Evolutionary conservation across 2,797 vertebrate species (phyloP).

Genomic region (Nasua narica): DNA sequence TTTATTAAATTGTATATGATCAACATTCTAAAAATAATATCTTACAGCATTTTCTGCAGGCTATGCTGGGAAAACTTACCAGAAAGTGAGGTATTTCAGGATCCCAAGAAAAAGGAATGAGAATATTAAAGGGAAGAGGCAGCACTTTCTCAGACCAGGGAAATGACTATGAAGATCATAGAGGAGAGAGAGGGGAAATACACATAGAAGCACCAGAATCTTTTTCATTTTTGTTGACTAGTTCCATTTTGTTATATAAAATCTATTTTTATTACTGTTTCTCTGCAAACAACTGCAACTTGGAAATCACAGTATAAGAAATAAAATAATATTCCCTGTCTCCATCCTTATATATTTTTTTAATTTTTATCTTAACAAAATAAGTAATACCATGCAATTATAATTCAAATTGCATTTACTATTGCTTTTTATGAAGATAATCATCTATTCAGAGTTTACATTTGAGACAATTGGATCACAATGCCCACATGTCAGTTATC

Average conservation of each 20-base stretch:
- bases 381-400: background rate
- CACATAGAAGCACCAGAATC: background rate
- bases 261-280: background rate
- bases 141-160: background rate
- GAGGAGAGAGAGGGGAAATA: background rate
- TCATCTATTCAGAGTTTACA: background rate
- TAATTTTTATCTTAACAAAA: background rate
- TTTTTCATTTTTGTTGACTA: background rate
- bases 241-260: background rate
- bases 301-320: background rate
- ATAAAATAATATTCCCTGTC: background rate
- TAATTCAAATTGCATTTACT: background rate
- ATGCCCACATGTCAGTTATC: background rate
- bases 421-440: background rate
- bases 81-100: background rate
- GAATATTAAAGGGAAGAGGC: background rate
- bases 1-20: constrained; percentile 46
- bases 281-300: background rate
- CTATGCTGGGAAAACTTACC: background rate
- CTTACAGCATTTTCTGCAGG: background rate
- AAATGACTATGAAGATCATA: background rate
- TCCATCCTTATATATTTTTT: background rate
- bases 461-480: background rate
- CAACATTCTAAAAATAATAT: constrained; percentile 3
- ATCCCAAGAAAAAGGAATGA: background rate